A percentile compares a stretch with the other conserved stretches of the same genome.
phyloP scores from a whole-genome alignment of 2,113 vertebrate species.

The Marmota monax region DNA sequence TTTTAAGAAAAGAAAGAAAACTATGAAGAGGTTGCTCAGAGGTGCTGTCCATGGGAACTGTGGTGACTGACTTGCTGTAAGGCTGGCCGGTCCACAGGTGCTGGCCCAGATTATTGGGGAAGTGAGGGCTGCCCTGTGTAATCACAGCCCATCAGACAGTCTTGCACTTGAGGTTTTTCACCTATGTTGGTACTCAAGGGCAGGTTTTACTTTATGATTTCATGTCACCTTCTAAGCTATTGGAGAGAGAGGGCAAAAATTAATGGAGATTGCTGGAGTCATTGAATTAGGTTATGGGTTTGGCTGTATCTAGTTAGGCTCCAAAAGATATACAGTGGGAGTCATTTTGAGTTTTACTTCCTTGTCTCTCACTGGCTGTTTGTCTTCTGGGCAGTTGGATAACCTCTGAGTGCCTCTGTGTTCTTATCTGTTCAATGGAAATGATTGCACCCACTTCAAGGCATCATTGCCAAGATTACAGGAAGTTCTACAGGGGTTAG shows the following conservation, averaged over 20 bases:
- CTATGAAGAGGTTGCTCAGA: not conserved
- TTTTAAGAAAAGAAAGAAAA: too few relatives aligned
- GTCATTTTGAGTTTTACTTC: not conserved
- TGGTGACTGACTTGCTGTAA: too few relatives aligned
- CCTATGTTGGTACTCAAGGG: not conserved
- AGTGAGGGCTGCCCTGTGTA: rapidly evolving
- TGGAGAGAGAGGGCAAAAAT: not conserved
- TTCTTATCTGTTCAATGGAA: not conserved
- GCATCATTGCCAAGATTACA: not conserved
- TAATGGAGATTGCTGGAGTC: not conserved
- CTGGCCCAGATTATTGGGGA: not conserved
- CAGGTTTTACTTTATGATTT: not conserved
- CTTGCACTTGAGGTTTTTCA: not conserved
- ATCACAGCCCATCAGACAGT: not conserved
- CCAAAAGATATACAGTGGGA: not conserved
- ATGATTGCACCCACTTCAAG: not conserved
- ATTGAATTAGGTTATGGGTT: not conserved
- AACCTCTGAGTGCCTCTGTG: not conserved
- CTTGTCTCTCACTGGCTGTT: not conserved
- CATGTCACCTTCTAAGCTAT: too few relatives aligned
- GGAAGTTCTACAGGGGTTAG: not conserved
- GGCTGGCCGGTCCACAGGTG: not conserved
- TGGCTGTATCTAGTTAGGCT: not conserved
- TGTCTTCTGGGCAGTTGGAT: not conserved
- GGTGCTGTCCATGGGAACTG: not conserved